Evolutionary conservation across 2,888 invertebrate species (phyloP), one percentile per base, ranked within the genome.

Genomic region (Aleiodes testaceus): DNA sequence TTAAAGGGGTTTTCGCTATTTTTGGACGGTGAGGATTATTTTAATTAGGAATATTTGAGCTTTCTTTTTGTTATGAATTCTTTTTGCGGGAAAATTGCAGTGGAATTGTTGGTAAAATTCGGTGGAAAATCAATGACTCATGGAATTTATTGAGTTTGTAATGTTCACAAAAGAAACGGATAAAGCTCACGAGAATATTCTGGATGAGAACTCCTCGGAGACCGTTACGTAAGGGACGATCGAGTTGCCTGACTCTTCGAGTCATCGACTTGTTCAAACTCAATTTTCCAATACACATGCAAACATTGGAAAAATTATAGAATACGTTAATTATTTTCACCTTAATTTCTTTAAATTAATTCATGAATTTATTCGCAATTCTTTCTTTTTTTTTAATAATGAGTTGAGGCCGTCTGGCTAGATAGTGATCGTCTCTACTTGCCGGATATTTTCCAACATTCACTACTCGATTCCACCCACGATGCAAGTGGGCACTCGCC

Each of bases 371-470:
- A n/a, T n/a, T n/a, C n/a, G n/a, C n/a, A n/a, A n/a, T 36, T 11
- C 9, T 36, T 36, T 36, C 36, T 36, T 36, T 9, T 2, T 59
- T 59, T 59, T 42, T 30, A 14, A 16, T 55, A 6, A 9, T 36
- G 59, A 42, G 5, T 18, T 30, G 59, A 70, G 73, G 77, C 69
- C 67, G 78, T 76, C 80, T 76, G 82, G 75, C 81, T 74, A 75
- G 73, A 77, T 78, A 72, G 75, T 69, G 70, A 75, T 72, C 76
- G 75, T 80, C 79, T 84, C 84, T 79, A 84, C 84, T 84, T 81
- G 82, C 64, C 79, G 70, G 79, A 79, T 81, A 78, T 77, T 77
- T 79, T 79, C 73, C 61, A 67, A 69, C 77, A 75, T 67, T 74
- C 20, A 53, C 67, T 59, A 65, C 68, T 66, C 42, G 16, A 20